Evolutionary conservation across 2,888 invertebrate species (phyloP), one percentile per base, ranked within the genome.

Genomic region (Mechanitis mazaeus): DNA sequence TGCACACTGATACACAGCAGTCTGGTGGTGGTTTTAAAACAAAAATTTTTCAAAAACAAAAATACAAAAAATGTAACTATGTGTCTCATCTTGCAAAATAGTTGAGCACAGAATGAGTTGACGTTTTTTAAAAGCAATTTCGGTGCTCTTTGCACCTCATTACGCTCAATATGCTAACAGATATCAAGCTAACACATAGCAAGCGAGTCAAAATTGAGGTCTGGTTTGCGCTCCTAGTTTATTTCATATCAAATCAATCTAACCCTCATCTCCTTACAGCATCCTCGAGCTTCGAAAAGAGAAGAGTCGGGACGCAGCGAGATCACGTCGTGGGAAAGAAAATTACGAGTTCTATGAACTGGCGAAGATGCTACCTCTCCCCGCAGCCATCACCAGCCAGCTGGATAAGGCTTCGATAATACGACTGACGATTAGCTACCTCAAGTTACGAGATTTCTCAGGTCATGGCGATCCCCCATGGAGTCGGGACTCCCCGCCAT

Each of bases 321-420:
- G 97, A 67, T 97, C 97, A 11, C 91, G 98, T 59, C 92, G 98
- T 47, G 97, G 97, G 65, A 97, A 97, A 79, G 98, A 98, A 85
- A 98, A 98, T 91, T 97, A 95, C 83, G 98, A 98, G 91, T 98
- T 98, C 91, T 97, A 97, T 87, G 97, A 97, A 91, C 91, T 98
- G 81, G 97, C 98, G 68, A 97, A 96, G 92, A 97, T 95, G 97
- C 92, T 95, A 85, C 98, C 96, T 38, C 92, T 95, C 70, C 97
- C 95, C 31, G 95, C 96, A 45, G 97, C 97, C 78, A 97, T 97
- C 81, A 97, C 97, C 80, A 96, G 96, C 79, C 97, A 97, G 91
- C 92, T 98, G 91, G 97, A 97, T 89, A 97, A 97, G 90, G 97
- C 97, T 68, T 97, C 97, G 82, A 97, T 98, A 86, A 97, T 98